Evolutionary conservation across 1,140 invertebrate species (phyloP), one percentile per base, ranked within the genome.

Genomic region (Hyposmocoma kahamanoa): DNA sequence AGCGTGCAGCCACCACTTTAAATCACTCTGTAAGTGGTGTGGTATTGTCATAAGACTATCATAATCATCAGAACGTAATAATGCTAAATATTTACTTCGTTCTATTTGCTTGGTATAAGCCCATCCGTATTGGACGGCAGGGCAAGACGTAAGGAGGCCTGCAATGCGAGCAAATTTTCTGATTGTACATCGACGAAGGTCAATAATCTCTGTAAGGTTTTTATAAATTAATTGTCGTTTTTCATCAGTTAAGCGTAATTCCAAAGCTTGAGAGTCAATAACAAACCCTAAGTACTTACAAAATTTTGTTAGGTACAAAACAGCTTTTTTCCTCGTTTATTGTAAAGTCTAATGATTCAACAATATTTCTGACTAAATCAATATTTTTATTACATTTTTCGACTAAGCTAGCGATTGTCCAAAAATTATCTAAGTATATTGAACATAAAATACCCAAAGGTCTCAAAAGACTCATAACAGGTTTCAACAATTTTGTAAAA

Each of bases 1-100:
- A 30, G 28, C 36, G 9, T 22, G 39, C n/a, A 39, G 3, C 43
- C 43, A 46, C 43, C 50, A 46, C n/a, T 22, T 4, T 10, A 52
- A 26, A 46, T 45, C 50, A 20, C 22, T 15, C 8, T 22, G 11
- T 30, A 52, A 20, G 30, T 18, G 39, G 18, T 42, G 1, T 2
- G 44, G 19, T 36, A 46, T 4, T 3, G 3, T 36, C 28, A 46
- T 46, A 3, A 8, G 1, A 20, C 13, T 46, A 19, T 46, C 20
- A 21, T 34, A 46, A 36, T 46, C 20, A 2, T 34, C n/a, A 11
- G 21, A 11, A 4, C 2, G 19, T n/a, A 20, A 10, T 34, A 46
- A 22, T 11, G 11, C 13, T 3, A 46, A 6, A 28, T 17, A 42
- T 36, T 50, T 50, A 6, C 20, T 9, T 34, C 38, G 9, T 34